Conservation (phyloP, 2,797 vertebrate species). For the Menidia menidia region DNA sequence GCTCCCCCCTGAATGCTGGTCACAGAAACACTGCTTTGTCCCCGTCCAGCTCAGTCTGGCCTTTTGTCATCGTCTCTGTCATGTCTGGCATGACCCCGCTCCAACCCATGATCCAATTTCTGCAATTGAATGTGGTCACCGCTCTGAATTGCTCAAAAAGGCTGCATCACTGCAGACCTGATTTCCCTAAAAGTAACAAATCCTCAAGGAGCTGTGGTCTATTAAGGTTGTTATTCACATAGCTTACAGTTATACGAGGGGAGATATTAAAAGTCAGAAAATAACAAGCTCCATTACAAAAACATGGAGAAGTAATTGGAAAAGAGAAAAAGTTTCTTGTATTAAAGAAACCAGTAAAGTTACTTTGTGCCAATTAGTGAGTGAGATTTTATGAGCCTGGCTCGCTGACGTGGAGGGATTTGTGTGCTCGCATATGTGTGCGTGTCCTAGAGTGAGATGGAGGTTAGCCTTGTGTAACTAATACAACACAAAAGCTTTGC, state of each 20-base stretch:
- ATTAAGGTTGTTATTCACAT: constrained; percentile 64
- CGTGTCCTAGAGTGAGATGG: constrained; percentile 30
- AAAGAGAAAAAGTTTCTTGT: constrained; percentile 60
- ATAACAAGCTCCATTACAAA: constrained; percentile 72
- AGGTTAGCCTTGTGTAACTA: constrained; percentile 64
- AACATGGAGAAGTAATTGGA: constrained; percentile 65
- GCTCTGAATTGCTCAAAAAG: constrained; percentile 53
- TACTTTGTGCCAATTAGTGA: constrained; percentile 69
- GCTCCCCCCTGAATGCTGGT: constrained; percentile 40
- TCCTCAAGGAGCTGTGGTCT: constrained; percentile 49
- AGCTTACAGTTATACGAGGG: constrained; percentile 53
- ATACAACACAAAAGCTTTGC: constrained; percentile 58
- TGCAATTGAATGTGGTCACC: constrained; percentile 75
- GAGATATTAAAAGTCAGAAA: constrained; percentile 63
- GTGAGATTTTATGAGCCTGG: constrained; percentile 67
- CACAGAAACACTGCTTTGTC: constrained; percentile 56
- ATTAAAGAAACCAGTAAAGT: constrained; percentile 61
- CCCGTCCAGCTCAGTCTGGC: constrained; percentile 46
- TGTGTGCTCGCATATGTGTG: constrained; percentile 42
- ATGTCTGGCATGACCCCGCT: constrained; percentile 49
- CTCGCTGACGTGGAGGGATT: constrained; percentile 51
- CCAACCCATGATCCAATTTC: constrained; percentile 61
- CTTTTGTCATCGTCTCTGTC: constrained; percentile 68
- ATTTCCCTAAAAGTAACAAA: constrained; percentile 58
- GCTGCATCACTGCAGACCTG: constrained; percentile 36